Base-by-base conservation (phyloP, 2,113 vertebrate genomes). In the Myotis yumanensis region DNA sequence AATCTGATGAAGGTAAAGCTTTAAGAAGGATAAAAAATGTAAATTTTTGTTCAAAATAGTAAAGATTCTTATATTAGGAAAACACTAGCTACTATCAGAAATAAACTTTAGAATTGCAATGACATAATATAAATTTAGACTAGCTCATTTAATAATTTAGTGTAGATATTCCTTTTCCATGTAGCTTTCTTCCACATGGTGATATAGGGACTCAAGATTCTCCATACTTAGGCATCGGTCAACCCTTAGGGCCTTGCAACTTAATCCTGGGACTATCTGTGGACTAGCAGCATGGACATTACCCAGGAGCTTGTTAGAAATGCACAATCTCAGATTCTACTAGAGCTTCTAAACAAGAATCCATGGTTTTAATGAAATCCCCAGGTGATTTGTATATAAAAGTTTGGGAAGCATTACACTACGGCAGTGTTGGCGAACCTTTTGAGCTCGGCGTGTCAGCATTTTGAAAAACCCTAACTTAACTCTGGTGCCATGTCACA, bases 1-100 rank as follows among this genome's bases (percentile, higher is more conserved):
- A 97, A 97, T 98, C 98, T 82, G 98, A 98, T 95, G 99, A 99
- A 99, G 99, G 99, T 99, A 98, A 95, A 94, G 28, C 4, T 87
- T 95, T 94, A 89, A 95, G 54, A 90, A 89, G 35, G 37, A 54
- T 86, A n/a, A 87, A 89, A 69, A 89, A 68, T 66, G 48, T 59
- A 54, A 80, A 28, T 4, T 80, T 96, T 81, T 95, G 12, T 81
- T 80, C 5, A 89, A 40, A 86, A 93, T 85, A 89, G 4, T 4
- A 30, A 54, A 64, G 11, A 28, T 84, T 95, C 95, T 84, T 35
- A 10, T 81, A 32, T 80, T 84, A 57, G 25, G 4, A 22, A 89
- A 66, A 86, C n/a, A 54, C 28, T 89, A 48, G 4, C 5, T 81
- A 11, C 62, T 83, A 4, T 93, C 66, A 86, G 62, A 91, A 88